phyloP scores from a whole-genome alignment of 2,888 invertebrate species.

The Poecilobothrus nobilitatus region DNA sequence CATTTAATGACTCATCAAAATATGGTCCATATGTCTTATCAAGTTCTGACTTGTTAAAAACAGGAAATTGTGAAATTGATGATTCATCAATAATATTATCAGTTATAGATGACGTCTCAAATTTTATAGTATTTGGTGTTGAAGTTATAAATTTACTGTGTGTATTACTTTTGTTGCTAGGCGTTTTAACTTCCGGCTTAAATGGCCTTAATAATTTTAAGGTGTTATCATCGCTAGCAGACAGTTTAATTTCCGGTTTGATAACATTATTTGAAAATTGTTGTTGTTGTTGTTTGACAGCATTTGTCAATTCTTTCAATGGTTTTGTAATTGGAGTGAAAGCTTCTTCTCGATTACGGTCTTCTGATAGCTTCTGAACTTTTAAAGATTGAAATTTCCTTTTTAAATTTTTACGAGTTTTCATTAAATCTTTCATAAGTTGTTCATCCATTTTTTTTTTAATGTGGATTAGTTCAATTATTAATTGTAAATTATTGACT shows the following conservation, averaged over 20 bases:
- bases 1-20: background rate
- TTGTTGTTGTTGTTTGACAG: background rate
- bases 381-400: background rate
- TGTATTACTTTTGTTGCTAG: background rate
- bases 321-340: background rate
- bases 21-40: background rate
- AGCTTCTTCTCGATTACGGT: background rate
- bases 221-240: too few relatives aligned
- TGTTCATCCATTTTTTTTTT: conserved; percentile 9
- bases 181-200: background rate
- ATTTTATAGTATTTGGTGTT: too few relatives aligned
- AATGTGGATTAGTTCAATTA: background rate
- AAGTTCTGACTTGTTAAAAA: background rate
- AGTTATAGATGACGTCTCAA: background rate
- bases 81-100: background rate
- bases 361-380: background rate
- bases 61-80: background rate
- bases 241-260: too few relatives aligned
- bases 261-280: too few relatives aligned
- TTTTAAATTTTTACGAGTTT: conserved; percentile 11
- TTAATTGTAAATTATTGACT: too few relatives aligned
- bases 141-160: background rate
- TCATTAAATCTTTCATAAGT: conserved; percentile 13
- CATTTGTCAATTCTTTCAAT: background rate
- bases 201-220: too few relatives aligned